Percentiles rank a stretch among this genome's conserved stretches.
These are phyloP conservation scores for Aradophagus sp. DNA, from an alignment of 1,140 invertebrate genomes.

Conservation along the genomic window DNA sequence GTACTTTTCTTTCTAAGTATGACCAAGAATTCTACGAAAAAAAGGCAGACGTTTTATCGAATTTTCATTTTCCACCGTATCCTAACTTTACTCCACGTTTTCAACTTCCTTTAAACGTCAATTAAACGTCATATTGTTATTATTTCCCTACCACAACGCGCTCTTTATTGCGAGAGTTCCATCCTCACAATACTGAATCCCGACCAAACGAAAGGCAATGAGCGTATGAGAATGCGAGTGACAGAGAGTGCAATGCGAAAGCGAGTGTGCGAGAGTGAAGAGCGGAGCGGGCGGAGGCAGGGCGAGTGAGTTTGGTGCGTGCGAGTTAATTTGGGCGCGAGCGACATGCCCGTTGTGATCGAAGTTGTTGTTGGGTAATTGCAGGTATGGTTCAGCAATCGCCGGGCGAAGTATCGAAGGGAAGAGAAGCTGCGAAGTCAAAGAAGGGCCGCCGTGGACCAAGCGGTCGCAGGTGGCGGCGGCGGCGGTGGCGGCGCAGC, in stretches of 20 bases:
- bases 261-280: conserved; percentile 12
- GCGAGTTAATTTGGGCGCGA: conserved; percentile 27
- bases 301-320: conserved; percentile 34
- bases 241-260: conserved; percentile 1
- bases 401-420: conserved; percentile 97
- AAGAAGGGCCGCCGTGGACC: conserved; percentile 80
- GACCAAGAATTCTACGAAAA: too few species aligned
- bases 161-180: too few species aligned
- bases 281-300: background rate
- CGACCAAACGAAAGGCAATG: too few species aligned
- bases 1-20: too few species aligned
- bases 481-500: conserved; percentile 73
- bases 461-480: conserved; percentile 71
- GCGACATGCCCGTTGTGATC: conserved; percentile 32
- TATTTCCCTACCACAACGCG: conserved; percentile 10
- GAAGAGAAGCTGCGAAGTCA: conserved; percentile 98
- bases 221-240: conserved; percentile 20
- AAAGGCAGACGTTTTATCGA: too few species aligned
- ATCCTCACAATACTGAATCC: too few species aligned
- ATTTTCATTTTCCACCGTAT: too few species aligned
- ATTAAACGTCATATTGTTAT: too few species aligned
- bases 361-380: conserved; percentile 51
- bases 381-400: conserved; percentile 99
- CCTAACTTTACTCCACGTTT: too few species aligned
- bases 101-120: too few species aligned